These are phyloP conservation scores for Sarcophaga rosellei DNA, from an alignment of 2,888 invertebrate genomes.

Conservation along the genomic window DNA sequence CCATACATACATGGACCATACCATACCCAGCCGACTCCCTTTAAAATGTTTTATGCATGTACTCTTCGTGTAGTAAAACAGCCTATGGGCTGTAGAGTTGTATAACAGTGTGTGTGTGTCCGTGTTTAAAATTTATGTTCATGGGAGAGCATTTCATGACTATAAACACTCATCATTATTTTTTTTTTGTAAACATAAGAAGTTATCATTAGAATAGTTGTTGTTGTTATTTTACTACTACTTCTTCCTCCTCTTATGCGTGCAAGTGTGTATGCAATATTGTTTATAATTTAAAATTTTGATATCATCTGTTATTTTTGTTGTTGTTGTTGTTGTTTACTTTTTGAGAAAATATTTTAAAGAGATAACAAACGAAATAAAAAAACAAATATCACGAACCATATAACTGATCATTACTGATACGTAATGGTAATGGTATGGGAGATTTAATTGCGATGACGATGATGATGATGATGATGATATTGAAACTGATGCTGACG, in stretches of 20 bases:
- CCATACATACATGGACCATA: no score
- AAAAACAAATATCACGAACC: background rate
- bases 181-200: background rate
- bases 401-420: background rate
- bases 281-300: background rate
- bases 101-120: no score
- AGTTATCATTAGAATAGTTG: background rate
- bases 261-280: background rate
- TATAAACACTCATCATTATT: background rate
- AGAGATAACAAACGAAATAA: background rate
- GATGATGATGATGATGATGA: no score
- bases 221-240: background rate
- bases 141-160: background rate
- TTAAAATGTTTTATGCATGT: constrained; percentile 2
- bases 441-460: no score
- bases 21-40: background rate
- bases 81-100: background rate
- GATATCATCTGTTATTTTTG: background rate
- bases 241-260: no score
- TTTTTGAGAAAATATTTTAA: background rate
- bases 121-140: background rate
- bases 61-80: background rate
- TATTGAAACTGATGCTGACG: no score
- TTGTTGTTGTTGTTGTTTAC: background rate
- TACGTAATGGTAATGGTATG: background rate